Evolutionary conservation across 2,888 invertebrate species (phyloP), one percentile per base, ranked within the genome.

Genomic region (Bembecia ichneumoniformis): DNA sequence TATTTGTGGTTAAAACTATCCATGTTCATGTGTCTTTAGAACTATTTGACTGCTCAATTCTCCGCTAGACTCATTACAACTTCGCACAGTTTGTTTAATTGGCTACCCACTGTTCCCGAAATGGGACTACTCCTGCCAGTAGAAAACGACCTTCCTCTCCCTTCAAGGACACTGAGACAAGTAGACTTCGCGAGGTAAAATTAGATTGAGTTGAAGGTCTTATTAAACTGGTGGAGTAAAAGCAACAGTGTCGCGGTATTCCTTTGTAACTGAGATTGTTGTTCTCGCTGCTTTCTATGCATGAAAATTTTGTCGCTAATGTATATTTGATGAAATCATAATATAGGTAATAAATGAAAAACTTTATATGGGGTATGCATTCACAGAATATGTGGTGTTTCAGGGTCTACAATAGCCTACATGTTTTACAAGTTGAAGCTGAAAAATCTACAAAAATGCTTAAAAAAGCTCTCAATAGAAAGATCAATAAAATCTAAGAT

Each of bases 1-100:
- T 46, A 16, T 16, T 28, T 36, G 45, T 46, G 47, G 43, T 50
- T 49, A 55, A 50, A 47, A 44, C 44, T 49, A 51, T 51, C 45
- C 46, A 52, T 55, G 53, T 52, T 50, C 51, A 52, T 53, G 51
- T 52, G 47, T 51, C 47, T 50, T 40, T 28, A 51, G 48, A 51
- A 47, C 52, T 53, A 55, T 57, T 53, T 49, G 54, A 58, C 55
- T 56, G 59, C 57, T 59, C 55, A 54, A 55, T 56, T 59, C 52
- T 58, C 44, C 28, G 17, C 13, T 34, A 9, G 13, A 56, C 61
- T 62, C 61, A 62, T 65, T 63, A 63, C 60, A 63, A 65, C 55
- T 65, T 64, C 50, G 53, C 52, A 52, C 54, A 58, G 56, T 58
- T 59, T 57, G 58, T 56, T 58, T 63, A 61, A 62, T 62, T 64